These are phyloP conservation scores for Mus pahari DNA, from an alignment of 2,113 vertebrate species.

Conservation along the genomic window DNA sequence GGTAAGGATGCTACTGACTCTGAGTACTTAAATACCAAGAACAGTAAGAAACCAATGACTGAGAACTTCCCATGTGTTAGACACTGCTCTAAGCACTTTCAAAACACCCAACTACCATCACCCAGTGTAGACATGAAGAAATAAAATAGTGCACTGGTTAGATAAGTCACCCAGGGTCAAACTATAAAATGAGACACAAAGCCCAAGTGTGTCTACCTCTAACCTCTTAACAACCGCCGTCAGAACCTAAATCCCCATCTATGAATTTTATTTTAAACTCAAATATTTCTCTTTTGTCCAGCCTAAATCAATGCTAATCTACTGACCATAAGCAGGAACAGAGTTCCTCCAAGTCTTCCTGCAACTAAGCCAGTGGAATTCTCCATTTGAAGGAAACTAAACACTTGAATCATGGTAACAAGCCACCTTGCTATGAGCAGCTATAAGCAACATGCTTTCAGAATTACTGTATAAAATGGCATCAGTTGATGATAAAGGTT, in stretches of 20 bases:
- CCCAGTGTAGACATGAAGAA: constrained; percentile 46
- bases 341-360: not conserved
- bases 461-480: constrained; percentile 60
- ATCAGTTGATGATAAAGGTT: constrained; percentile 46
- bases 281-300: constrained; percentile 57
- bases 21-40: constrained; percentile 32
- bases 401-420: constrained; percentile 44
- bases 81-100: constrained; percentile 47
- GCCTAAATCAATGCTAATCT: constrained; percentile 1
- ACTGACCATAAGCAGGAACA: constrained; percentile 23
- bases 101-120: constrained; percentile 2
- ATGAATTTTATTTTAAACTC: constrained; percentile 56
- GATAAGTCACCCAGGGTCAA: constrained; percentile 53
- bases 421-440: constrained; percentile 11
- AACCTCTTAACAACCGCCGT: constrained; percentile 43
- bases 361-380: constrained; percentile 31
- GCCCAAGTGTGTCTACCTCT: constrained; percentile 1
- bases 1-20: not conserved
- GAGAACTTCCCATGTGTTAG: not conserved
- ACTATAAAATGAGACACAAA: constrained; percentile 47
- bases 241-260: constrained; percentile 9
- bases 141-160: constrained; percentile 17
- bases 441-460: constrained; percentile 52
- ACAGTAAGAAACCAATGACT: not conserved
- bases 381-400: constrained; percentile 44